Evolutionary conservation across 2,888 invertebrate genomes (phyloP), one percentile per base, ranked within the genome.

Genomic region (Melikaiella ostensackeni): DNA sequence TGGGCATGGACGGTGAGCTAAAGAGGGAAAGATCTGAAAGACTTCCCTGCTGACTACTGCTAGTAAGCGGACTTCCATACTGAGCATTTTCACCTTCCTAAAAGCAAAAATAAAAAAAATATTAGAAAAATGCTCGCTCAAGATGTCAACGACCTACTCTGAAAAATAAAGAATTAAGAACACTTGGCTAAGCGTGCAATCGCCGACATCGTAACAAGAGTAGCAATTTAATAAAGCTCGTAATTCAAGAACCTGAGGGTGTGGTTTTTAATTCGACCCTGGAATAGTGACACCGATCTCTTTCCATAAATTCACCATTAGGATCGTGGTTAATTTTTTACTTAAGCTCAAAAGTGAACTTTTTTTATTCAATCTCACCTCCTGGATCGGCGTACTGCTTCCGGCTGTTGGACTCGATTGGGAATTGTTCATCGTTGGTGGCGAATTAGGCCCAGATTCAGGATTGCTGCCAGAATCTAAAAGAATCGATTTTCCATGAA

Each of bases 1-100:
- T 98, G 88, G 98, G 98, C 96, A 98, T 96, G 88, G 98, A 98
- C 77, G 98, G 98, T 87, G 98, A 98, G 86, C 97, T 97, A 93
- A 98, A 98, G 81, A 98, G 94, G 80, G 96, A 92, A 88, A 96
- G 92, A 92, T 96, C 94, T 92, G 93, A 95, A 92, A 93, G 95
- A 93, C 92, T 96, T 92, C 93, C 95, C 90, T 92, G 94, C 89
- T 92, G 95, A 88, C 93, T 94, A 89, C 91, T 93, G 90, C 91
- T 93, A 70, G 91, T 92, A 80, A 92, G 87, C 64, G 92, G 90
- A 61, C 93, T 92, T 76, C 94, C 94, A 87, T 94, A 95, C 42
- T 93, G 92, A 33, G 87, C 84, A 87, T 94, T 94, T 92, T 97
- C 96, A 89, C 96, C 95, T 92, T 97, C 97, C 92, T 94, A 79